Evolutionary conservation across 2,797 vertebrate genomes (phyloP).

Genomic region (Acrocephalus scirpaceus): DNA sequence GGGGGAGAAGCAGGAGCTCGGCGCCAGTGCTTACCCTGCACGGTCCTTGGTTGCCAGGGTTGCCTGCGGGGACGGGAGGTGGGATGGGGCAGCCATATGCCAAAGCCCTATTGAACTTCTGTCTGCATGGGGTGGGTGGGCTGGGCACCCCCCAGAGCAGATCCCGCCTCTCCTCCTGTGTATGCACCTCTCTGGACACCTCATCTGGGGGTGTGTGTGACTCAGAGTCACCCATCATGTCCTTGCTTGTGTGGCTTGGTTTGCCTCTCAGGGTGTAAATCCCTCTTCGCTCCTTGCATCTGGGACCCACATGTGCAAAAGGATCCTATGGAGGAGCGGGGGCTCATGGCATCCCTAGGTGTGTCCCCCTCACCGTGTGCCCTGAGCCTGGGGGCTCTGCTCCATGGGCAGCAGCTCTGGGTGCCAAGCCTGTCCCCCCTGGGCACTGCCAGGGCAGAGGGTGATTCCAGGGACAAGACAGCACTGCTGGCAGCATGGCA

Average conservation of each 20-base stretch:
- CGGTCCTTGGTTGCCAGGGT: rapidly evolving
- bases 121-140: rapidly evolving
- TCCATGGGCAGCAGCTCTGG: neutral
- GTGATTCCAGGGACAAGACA: neutral
- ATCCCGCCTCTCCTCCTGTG: neutral
- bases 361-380: neutral
- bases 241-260: neutral
- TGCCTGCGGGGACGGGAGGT: rapidly evolving
- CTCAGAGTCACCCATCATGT: neutral
- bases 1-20: neutral
- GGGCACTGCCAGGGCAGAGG: neutral
- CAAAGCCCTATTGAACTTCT: rapidly evolving
- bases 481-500: neutral
- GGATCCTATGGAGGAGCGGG: neutral
- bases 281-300: neutral
- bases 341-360: rapidly evolving
- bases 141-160: neutral
- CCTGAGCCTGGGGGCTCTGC: neutral
- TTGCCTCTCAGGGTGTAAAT: neutral
- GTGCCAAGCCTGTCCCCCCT: rapidly evolving
- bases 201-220: neutral
- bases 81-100: neutral
- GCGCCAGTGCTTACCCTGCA: neutral
- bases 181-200: neutral
- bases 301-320: rapidly evolving